These are phyloP conservation scores for Tyto alba DNA, from an alignment of 2,113 vertebrate species.

Conservation along the genomic window DNA sequence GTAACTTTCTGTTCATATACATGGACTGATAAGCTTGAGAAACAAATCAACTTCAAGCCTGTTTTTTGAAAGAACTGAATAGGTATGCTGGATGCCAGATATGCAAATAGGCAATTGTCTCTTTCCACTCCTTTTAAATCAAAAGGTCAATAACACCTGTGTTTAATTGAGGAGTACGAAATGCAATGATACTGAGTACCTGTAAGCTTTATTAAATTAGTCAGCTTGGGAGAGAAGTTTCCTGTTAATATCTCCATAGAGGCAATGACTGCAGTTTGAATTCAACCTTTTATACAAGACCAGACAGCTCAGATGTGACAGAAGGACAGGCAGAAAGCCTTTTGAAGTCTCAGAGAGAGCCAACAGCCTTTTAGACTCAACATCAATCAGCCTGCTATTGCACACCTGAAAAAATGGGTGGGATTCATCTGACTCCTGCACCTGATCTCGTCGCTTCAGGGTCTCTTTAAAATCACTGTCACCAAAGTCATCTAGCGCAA, in stretches of 20 bases:
- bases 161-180: neutral
- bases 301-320: neutral
- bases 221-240: neutral
- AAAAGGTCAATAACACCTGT: neutral
- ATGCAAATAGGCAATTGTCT: neutral
- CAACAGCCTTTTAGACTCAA: neutral
- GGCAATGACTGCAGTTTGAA: neutral
- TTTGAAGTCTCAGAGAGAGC: neutral
- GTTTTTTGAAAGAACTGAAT: neutral
- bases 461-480: neutral
- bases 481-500: neutral
- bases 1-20: rapidly evolving
- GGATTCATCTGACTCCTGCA: neutral
- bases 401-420: neutral
- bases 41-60: neutral
- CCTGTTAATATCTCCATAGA: neutral
- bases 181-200: rapidly evolving
- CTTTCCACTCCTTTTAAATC: neutral
- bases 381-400: neutral
- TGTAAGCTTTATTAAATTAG: neutral
- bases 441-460: neutral
- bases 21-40: neutral
- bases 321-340: neutral
- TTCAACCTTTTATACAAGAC: neutral
- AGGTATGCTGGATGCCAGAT: neutral